phyloP scores from a whole-genome alignment of 2,888 invertebrate species.

The Chrysina gloriosa region DNA sequence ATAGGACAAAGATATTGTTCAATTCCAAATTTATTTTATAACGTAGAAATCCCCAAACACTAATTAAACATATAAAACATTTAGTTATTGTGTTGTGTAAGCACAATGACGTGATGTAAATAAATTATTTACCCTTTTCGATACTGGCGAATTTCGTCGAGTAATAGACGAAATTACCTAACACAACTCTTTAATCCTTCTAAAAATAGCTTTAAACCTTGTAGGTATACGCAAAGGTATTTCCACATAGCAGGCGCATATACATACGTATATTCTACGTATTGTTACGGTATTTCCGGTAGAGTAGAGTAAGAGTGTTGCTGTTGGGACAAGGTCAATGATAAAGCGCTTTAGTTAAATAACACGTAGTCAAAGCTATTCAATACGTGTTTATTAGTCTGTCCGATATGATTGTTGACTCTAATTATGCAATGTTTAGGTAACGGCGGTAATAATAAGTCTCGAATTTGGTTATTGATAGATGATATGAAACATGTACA shows the following conservation, averaged over 20 bases:
- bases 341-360: constrained; percentile 2
- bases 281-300: constrained; percentile 26
- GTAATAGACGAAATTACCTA: no score
- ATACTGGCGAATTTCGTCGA: no score
- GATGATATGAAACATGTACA: no score
- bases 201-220: background rate
- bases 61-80: no score
- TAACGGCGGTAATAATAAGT: background rate
- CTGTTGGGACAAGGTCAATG: constrained; percentile 13
- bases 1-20: no score
- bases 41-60: no score
- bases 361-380: background rate
- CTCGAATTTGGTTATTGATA: no score
- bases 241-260: background rate
- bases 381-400: constrained; percentile 10
- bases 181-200: background rate
- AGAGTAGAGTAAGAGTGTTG: background rate
- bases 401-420: background rate
- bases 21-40: no score
- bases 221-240: background rate
- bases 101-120: no score
- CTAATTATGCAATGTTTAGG: constrained; percentile 1
- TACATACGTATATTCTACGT: background rate
- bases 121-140: no score
- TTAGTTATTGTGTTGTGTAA: no score